A percentile compares a stretch with the other conserved stretches of the same genome.
Evolutionary conservation across 2,888 invertebrate species (phyloP).

Genomic region (Parapristionchus giblindavisi): DNA sequence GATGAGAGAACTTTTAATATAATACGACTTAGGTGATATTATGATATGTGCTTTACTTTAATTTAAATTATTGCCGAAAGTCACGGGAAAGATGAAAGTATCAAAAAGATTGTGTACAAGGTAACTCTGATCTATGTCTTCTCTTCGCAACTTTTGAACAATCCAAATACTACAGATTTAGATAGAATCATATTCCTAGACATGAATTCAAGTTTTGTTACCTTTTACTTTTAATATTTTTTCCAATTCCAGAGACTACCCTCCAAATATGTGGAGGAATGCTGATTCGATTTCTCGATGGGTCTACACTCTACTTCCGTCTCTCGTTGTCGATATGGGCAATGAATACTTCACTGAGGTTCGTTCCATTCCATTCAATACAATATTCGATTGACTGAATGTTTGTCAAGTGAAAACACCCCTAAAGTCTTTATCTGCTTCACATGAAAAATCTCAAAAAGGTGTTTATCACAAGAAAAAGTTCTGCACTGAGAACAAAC

Average conservation of each 20-base stretch:
- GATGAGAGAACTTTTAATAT: too few relatives aligned
- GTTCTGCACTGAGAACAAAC: too few relatives aligned
- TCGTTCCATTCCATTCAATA: background rate
- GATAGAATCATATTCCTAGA: background rate
- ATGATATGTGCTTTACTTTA: too few relatives aligned
- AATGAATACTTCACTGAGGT: conserved; percentile 59
- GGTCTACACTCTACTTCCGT: conserved; percentile 77
- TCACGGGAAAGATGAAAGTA: too few relatives aligned
- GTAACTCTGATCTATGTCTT: too few relatives aligned
- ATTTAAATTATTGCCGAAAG: too few relatives aligned
- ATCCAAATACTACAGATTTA: background rate
- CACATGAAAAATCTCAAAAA: background rate
- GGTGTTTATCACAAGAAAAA: too few relatives aligned
- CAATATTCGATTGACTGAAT: background rate
- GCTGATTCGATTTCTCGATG: conserved; percentile 77
- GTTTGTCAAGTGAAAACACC: background rate
- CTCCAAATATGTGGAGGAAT: conserved; percentile 77
- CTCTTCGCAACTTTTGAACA: too few relatives aligned
- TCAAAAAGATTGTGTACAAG: too few relatives aligned
- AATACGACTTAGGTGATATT: too few relatives aligned
- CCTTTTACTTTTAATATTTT: background rate
- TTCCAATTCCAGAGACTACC: conserved; percentile 59
- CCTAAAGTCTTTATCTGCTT: background rate
- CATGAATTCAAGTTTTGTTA: background rate
- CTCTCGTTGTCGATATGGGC: conserved; percentile 66